Base-by-base conservation (phyloP, 2,888 invertebrate genomes). In the Orthosia gothica region DNA sequence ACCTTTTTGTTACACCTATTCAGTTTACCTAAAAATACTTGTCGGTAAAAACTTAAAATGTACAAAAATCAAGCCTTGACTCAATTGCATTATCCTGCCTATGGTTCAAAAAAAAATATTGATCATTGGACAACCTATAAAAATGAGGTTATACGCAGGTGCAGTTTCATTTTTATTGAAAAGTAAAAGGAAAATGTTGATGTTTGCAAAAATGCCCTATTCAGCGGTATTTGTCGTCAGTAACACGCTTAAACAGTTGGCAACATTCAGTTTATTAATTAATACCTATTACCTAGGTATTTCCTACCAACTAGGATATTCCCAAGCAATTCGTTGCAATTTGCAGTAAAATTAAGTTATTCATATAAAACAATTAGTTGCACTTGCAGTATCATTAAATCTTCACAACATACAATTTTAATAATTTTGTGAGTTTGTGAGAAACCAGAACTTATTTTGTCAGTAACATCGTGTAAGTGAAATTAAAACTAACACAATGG, bases 401-500 rank as follows among this genome's bases (percentile, higher is more conserved):
- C 32, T 55, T 12, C 5, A 32, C n/a, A 52, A 40, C 15, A 16
- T 26, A 50, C 9, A n/a, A 26, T 49, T 69, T 68, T 50, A 75
- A 20, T 15, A 26, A 58, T 49, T 54, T 62, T 49, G 20, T 63
- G 80, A n/a, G 54, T 54, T 62, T 49, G 26, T 63, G 80, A 23
- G 54, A 74, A 80, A 80, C 58, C 54, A 58, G 52, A 63, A 67
- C 18, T 50, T n/a, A 73, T 26, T 74, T 57, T 52, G 23, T 76
- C 18, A 16, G 47, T 62, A 16, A 40, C 40, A 40, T 9, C 9
- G 40, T 47, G 0, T 45, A 9, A 20, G 23, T 40, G 23, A 79
- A 61, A 77, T 79, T 47, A 54, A 54, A 62, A 45, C 16, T n/a
- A 55, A 63, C 26, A 77, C 65, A 79, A 72, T 79, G 15, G 61